These are phyloP conservation scores for Geococcyx californianus DNA, from an alignment of 2,113 vertebrate species.

Conservation along the genomic window DNA sequence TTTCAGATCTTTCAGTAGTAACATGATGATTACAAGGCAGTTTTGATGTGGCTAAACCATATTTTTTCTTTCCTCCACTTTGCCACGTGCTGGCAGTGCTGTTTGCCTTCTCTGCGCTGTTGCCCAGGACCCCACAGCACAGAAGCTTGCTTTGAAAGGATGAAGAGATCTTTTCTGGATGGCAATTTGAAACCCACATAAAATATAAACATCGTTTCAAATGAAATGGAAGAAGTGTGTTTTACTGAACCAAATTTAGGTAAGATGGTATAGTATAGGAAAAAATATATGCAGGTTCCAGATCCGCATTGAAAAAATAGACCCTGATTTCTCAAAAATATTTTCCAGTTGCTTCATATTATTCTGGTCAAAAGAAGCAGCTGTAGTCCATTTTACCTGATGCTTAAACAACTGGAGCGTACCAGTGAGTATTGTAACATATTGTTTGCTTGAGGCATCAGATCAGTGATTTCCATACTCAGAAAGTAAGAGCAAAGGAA, in stretches of 20 bases:
- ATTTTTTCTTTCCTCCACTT: not conserved
- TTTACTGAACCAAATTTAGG: not conserved
- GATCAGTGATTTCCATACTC: not conserved
- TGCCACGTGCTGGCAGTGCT: not conserved
- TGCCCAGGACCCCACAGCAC: not conserved
- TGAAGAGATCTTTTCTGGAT: not conserved
- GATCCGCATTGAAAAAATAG: not conserved
- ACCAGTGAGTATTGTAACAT: not conserved
- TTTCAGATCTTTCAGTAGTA: not conserved
- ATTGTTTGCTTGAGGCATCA: not conserved
- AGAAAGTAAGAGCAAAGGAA: not conserved
- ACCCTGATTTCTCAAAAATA: not conserved
- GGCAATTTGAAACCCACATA: not conserved
- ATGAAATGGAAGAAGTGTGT: not conserved
- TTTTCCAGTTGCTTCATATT: constrained; percentile 17
- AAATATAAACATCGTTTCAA: not conserved
- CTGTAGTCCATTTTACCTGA: constrained; percentile 29
- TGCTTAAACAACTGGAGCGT: not conserved
- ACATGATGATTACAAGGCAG: not conserved
- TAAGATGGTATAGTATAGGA: not conserved
- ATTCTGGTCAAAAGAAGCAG: not conserved
- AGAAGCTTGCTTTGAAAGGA: not conserved
- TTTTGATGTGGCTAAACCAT: constrained; percentile 14
- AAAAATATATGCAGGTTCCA: not conserved
- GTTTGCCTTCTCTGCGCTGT: not conserved